Evolutionary conservation across 2,113 vertebrate species (phyloP), one percentile per base, ranked within the genome.

Genomic region (Sceloporus undulatus): DNA sequence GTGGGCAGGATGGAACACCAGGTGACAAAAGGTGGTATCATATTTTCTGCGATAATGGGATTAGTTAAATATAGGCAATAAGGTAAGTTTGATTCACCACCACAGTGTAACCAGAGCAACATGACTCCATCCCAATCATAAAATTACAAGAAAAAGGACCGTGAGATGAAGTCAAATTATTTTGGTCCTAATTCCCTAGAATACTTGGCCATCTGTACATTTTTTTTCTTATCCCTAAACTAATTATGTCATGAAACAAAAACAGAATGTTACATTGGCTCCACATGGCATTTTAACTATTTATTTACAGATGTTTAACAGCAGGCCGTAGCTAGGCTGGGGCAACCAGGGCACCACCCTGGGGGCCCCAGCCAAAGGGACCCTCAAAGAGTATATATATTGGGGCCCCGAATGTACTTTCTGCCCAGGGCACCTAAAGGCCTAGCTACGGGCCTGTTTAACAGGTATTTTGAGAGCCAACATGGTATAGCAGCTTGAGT

Each of bases 51-150:
- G 66, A 54, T 38, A 25, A 8, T 82, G 27, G 52, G 66, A 75
- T 82, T 85, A 82, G 25, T 18, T 85, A 19, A 68, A 70, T 70
- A 76, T 4, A 76, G 9, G 21, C 29, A 42, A 88, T 88, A 88
- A 89, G 62, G 48, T 79, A 48, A 16, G 16, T 13, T 38, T 78
- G 73, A 77, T 54, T 66, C 40, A 68, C 14, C 80, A 42, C 4
- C 8, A 14, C 5, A 1, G 3, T 62, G 4, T 62, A 65, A 75
- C 13, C 76, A 66, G 3, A 42, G 27, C 27, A 40, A 25, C 10
- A 1, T 59, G 48, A 68, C 29, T 82, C 59, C 48, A n/a, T 76
- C n/a, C 5, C 42, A 62, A 54, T 29, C 34, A 68, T 62, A 73
- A 34, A 23, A 71, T 23, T 56, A n/a, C 19, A 40, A 16, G 27